A percentile compares a stretch with the other conserved stretches of the same genome.
These are phyloP conservation scores for Saturnia japonica DNA, from an alignment of 2,888 invertebrate species.

Conservation along the genomic window DNA sequence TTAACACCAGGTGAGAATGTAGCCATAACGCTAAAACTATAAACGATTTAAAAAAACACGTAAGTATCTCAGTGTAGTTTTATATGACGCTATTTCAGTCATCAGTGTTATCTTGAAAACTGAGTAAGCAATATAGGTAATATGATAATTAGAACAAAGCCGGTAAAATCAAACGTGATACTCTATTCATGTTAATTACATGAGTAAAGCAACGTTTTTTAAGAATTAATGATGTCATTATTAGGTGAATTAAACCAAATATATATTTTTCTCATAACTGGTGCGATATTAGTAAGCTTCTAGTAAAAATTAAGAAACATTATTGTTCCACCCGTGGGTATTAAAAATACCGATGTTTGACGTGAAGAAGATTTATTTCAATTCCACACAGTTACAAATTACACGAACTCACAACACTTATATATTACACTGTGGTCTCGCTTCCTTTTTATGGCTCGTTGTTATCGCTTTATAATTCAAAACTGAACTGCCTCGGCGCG, in stretches of 20 bases:
- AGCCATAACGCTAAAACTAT: too few species aligned
- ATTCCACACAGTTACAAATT: too few species aligned
- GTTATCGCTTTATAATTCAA: too few species aligned
- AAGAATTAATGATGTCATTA: not conserved
- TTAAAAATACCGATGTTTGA: too few species aligned
- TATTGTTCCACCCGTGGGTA: too few species aligned
- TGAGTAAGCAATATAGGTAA: not conserved
- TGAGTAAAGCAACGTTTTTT: not conserved
- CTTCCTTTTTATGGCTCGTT: too few species aligned
- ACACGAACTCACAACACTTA: too few species aligned
- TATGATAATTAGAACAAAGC: slow-evolving; percentile 5
- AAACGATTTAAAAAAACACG: too few species aligned
- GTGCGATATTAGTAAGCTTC: not conserved
- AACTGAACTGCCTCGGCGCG: too few species aligned
- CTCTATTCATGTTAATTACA: not conserved
- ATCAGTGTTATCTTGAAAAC: not conserved
- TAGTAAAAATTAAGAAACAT: not conserved
- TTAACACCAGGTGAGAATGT: too few species aligned
- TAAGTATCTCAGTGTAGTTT: not conserved
- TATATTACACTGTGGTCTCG: too few species aligned
- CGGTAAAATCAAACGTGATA: not conserved
- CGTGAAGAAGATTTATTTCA: too few species aligned
- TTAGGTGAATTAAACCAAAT: not conserved
- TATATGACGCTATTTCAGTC: not conserved
- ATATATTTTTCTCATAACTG: not conserved